These are phyloP conservation scores for Lithophane socia DNA, from an alignment of 2,888 invertebrate species.

Conservation along the genomic window DNA sequence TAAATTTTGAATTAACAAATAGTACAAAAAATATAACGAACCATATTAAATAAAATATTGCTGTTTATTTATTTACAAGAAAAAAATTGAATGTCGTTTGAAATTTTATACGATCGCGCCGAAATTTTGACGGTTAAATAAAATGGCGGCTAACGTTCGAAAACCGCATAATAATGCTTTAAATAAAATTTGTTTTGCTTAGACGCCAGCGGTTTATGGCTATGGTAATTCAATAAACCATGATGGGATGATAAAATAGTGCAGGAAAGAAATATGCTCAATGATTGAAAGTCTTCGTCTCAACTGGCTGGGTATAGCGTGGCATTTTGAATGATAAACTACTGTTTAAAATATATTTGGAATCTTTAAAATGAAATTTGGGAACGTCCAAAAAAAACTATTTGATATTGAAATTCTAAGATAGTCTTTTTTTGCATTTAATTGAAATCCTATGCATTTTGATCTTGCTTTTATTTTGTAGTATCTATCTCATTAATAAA, in stretches of 20 bases:
- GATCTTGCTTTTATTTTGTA: slow-evolving; percentile 29
- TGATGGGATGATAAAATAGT: slow-evolving; percentile 77
- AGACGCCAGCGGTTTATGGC: slow-evolving; percentile 77
- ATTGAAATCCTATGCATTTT: slow-evolving; percentile 33
- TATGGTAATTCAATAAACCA: slow-evolving; percentile 77
- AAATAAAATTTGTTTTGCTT: slow-evolving; percentile 80
- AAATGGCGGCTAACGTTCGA: slow-evolving; percentile 74
- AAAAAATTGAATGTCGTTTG: slow-evolving; percentile 14
- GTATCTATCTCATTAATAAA: background rate
- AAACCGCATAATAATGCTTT: slow-evolving; percentile 80
- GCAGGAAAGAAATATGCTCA: slow-evolving; percentile 83
- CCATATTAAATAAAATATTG: slow-evolving; percentile 33
- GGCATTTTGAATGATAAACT: slow-evolving; percentile 6
- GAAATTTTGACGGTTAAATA: slow-evolving; percentile 46
- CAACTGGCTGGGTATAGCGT: slow-evolving; percentile 71
- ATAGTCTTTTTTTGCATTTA: slow-evolving; percentile 38
- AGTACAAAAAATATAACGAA: slow-evolving; percentile 58
- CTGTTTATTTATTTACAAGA: slow-evolving; percentile 38
- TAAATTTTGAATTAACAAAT: slow-evolving; percentile 49
- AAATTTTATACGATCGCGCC: slow-evolving; percentile 51
- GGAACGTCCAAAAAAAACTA: slow-evolving; percentile 8
- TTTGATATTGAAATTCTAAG: background rate
- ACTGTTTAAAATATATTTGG: slow-evolving; percentile 17
- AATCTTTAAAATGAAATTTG: slow-evolving; percentile 18
- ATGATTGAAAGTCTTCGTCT: slow-evolving; percentile 80